A percentile compares a stretch with the other conserved stretches of the same genome.
phyloP scores from a whole-genome alignment of 2,113 vertebrate genomes.

The Trematocara variabile region DNA sequence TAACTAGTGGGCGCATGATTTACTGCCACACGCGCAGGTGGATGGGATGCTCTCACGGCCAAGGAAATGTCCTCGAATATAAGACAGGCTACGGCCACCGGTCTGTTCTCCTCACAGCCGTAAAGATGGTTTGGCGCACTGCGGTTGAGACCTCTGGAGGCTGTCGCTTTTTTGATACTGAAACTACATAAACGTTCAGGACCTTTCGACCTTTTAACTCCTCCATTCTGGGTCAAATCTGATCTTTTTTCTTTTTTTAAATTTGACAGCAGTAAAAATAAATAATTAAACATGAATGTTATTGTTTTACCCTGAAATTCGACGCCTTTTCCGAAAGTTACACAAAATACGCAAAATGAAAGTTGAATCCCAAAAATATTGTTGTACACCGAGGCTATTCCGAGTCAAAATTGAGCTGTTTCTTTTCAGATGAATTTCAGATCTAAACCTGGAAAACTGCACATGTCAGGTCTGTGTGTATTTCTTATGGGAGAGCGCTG shows the following conservation, averaged over 20 bases:
- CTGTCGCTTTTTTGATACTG: background rate
- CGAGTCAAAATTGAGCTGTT: background rate
- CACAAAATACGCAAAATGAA: background rate
- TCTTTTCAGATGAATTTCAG: background rate
- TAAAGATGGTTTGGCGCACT: background rate
- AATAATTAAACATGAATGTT: background rate
- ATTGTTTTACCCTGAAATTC: background rate
- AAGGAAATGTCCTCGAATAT: background rate
- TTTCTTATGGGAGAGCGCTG: background rate
- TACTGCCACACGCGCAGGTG: background rate
- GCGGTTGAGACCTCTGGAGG: background rate
- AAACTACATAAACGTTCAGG: background rate
- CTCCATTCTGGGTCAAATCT: background rate
- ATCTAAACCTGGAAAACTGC: background rate
- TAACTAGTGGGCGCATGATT: background rate
- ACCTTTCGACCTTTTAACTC: background rate
- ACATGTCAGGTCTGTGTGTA: background rate
- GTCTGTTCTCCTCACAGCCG: background rate
- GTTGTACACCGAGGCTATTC: background rate
- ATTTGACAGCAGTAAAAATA: background rate
- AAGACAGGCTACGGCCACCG: background rate
- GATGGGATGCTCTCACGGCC: background rate
- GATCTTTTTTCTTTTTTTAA: background rate
- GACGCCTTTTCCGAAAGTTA: fast-evolving
- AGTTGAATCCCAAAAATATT: background rate